Percentiles rank a stretch among this genome's conserved stretches.
phyloP scores from a whole-genome alignment of 2,888 invertebrate genomes.

The Acrobasis repandana region DNA sequence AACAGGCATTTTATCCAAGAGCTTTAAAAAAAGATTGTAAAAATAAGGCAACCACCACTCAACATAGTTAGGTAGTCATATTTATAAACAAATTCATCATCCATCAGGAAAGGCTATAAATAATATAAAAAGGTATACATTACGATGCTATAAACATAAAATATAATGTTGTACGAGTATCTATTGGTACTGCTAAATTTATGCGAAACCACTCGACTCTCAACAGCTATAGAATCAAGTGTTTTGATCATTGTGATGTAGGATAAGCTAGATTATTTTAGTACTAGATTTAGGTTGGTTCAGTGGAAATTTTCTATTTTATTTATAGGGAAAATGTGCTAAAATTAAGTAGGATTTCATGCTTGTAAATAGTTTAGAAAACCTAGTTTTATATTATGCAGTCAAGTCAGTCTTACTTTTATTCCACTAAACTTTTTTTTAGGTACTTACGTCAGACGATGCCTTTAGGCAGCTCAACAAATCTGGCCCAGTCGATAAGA shows the following conservation, averaged over 20 bases:
- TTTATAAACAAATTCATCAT: neutral
- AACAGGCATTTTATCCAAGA: too few species aligned
- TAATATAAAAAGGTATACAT: constrained; percentile 20
- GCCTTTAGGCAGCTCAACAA: too few species aligned
- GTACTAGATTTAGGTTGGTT: neutral
- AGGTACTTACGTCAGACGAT: too few species aligned
- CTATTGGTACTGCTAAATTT: neutral
- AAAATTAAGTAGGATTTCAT: too few species aligned
- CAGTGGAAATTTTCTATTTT: too few species aligned
- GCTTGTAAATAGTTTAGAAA: too few species aligned
- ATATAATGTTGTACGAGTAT: neutral
- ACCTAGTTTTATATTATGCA: too few species aligned
- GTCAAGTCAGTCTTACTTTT: too few species aligned
- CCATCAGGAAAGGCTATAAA: neutral
- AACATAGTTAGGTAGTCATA: neutral
- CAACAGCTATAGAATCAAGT: neutral
- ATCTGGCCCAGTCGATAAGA: too few species aligned
- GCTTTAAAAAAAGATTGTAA: neutral
- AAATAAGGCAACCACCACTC: neutral
- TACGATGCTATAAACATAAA: constrained; percentile 1
- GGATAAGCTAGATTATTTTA: neutral
- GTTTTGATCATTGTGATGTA: neutral
- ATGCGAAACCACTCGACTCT: constrained; percentile 3
- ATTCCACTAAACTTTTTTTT: too few species aligned
- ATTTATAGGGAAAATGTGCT: too few species aligned